These are phyloP conservation scores for Marmota flaviventris DNA, from an alignment of 2,113 vertebrate species.

Conservation along the genomic window DNA sequence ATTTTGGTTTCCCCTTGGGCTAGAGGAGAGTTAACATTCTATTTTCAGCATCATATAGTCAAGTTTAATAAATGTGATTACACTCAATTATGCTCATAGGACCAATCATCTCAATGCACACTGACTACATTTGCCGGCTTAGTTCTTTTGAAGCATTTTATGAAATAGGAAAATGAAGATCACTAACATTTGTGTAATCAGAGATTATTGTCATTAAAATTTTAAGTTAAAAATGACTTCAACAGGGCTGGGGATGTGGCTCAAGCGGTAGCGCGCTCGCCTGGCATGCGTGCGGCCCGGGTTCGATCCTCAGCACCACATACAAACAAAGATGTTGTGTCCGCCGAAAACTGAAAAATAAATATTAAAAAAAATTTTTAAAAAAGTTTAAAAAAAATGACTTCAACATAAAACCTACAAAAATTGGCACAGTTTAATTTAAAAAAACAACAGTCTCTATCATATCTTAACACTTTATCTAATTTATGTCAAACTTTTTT, in stretches of 20 bases:
- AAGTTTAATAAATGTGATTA: conserved; percentile 64
- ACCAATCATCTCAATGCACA: conserved; percentile 6
- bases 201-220: conserved; percentile 18
- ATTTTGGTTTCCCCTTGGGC: conserved; percentile 18
- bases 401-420: background rate
- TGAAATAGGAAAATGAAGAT: background rate
- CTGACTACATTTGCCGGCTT: background rate
- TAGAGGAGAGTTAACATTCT: background rate
- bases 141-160: conserved; percentile 22
- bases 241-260: background rate
- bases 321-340: too few species aligned
- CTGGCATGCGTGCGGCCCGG: too few species aligned
- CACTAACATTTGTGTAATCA: background rate
- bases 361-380: background rate
- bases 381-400: background rate
- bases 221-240: conserved; percentile 22
- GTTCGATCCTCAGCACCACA: too few species aligned
- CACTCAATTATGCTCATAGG: conserved; percentile 21
- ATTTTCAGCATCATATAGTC: conserved; percentile 47
- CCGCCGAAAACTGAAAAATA: too few species aligned
- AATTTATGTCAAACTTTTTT: background rate
- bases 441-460: background rate
- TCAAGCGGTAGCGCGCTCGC: too few species aligned
- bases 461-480: background rate
- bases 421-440: background rate